These are phyloP conservation scores for Rhynchonycteris naso DNA, from an alignment of 2,797 vertebrate genomes.

Conservation along the genomic window DNA sequence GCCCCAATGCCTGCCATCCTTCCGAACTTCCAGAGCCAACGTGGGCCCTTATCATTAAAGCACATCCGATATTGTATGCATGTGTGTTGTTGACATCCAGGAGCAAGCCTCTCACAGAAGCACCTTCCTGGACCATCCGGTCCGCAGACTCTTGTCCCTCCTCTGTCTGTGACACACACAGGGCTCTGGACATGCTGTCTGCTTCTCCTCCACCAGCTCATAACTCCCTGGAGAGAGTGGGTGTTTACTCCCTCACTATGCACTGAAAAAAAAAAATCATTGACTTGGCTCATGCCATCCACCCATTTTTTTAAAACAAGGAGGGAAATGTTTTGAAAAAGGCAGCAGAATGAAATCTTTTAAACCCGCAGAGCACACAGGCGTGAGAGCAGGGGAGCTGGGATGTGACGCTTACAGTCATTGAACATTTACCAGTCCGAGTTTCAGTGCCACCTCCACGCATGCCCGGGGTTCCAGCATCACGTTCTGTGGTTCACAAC, in stretches of 20 bases:
- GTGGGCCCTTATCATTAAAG: fast-evolving
- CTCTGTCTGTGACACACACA: fast-evolving
- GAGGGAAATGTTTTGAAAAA: background rate
- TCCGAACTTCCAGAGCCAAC: background rate
- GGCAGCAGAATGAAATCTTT: background rate
- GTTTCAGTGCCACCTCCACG: fast-evolving
- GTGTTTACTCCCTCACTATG: fast-evolving
- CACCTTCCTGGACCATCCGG: fast-evolving
- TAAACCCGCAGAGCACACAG: background rate
- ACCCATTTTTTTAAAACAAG: background rate
- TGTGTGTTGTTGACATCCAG: background rate
- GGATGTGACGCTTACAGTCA: fast-evolving
- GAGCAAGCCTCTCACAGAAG: fast-evolving
- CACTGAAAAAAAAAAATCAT: background rate
- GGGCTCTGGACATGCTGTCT: fast-evolving
- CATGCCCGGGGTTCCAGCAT: fast-evolving
- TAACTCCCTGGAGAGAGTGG: background rate
- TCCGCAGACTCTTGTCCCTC: background rate
- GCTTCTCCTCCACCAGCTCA: background rate
- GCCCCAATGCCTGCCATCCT: background rate
- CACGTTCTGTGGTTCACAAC: fast-evolving
- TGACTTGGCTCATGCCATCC: fast-evolving
- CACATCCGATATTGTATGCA: background rate
- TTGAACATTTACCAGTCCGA: fast-evolving
- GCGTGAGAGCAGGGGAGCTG: fast-evolving